Evolutionary conservation across 2,797 vertebrate species (phyloP).

Genomic region (Xenentodon cancila): DNA sequence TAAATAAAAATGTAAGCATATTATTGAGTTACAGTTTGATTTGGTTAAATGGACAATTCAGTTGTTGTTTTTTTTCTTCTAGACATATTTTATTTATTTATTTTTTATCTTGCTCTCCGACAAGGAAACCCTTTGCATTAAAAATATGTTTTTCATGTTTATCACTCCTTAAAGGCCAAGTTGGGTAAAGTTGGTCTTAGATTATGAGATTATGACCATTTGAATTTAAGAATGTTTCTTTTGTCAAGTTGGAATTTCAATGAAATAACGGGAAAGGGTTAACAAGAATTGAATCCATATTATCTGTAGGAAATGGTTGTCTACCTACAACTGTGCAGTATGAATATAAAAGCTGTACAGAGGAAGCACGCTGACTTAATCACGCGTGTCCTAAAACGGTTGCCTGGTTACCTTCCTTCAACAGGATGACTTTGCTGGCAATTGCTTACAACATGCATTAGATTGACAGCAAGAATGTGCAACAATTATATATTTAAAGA

Average conservation of each 20-base stretch:
- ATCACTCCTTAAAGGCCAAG: no score
- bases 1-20: no score
- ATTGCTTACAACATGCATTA: slow-evolving; percentile 36
- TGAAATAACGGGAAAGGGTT: neutral
- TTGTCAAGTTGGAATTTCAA: neutral
- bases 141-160: no score
- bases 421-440: slow-evolving; percentile 50
- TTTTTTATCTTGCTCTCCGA: no score
- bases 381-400: slow-evolving; percentile 58
- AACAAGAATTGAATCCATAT: slow-evolving; percentile 34
- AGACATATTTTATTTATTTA: no score
- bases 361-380: slow-evolving; percentile 52
- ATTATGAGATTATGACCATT: no score
- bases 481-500: slow-evolving; percentile 27
- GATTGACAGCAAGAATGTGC: slow-evolving; percentile 22
- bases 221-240: neutral
- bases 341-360: slow-evolving; percentile 47
- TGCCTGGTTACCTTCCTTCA: slow-evolving; percentile 70
- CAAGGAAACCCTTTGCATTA: no score
- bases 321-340: slow-evolving; percentile 39
- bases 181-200: no score
- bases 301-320: slow-evolving; percentile 62
- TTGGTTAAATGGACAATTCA: no score
- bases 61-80: no score
- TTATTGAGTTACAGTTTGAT: no score